These are phyloP conservation scores for Eucidaris tribuloides DNA, from an alignment of 35 echinoderm and acorn worm genomes.

Conservation along the genomic window DNA sequence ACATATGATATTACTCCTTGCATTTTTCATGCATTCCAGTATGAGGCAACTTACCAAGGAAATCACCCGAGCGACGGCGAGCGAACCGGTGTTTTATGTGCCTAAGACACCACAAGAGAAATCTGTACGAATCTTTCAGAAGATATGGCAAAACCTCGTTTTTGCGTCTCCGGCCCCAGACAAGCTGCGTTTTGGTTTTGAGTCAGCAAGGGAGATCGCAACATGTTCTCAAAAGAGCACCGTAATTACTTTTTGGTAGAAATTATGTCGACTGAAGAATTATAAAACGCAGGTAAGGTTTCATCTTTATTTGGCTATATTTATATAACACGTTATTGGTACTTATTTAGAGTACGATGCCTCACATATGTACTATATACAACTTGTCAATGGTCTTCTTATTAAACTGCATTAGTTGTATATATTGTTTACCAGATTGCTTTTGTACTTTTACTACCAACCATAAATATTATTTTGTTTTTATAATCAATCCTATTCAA, in stretches of 20 bases:
- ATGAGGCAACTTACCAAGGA: not conserved
- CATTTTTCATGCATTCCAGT: not conserved
- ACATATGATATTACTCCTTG: too few relatives aligned
- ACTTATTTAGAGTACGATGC: too few relatives aligned
- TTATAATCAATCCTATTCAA: too few relatives aligned
- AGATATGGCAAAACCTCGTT: not conserved
- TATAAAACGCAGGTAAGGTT: not conserved
- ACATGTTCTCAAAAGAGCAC: not conserved
- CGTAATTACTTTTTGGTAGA: not conserved
- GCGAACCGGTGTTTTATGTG: not conserved
- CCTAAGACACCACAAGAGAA: not conserved
- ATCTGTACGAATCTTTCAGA: not conserved
- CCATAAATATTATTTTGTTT: too few relatives aligned
- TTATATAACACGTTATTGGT: too few relatives aligned
- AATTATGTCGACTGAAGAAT: not conserved
- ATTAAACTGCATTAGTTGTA: too few relatives aligned
- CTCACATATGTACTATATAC: too few relatives aligned
- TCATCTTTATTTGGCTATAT: too few relatives aligned
- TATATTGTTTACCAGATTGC: too few relatives aligned
- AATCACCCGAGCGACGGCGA: not conserved
- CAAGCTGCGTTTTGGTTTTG: constrained; percentile 14
- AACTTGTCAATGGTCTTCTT: too few relatives aligned
- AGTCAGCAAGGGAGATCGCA: not conserved
- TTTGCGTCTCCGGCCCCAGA: not conserved
- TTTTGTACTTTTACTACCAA: too few relatives aligned